phyloP scores from a whole-genome alignment of 92 coral and sea anemone genomes.

The Umimayanthus chanpuru region DNA sequence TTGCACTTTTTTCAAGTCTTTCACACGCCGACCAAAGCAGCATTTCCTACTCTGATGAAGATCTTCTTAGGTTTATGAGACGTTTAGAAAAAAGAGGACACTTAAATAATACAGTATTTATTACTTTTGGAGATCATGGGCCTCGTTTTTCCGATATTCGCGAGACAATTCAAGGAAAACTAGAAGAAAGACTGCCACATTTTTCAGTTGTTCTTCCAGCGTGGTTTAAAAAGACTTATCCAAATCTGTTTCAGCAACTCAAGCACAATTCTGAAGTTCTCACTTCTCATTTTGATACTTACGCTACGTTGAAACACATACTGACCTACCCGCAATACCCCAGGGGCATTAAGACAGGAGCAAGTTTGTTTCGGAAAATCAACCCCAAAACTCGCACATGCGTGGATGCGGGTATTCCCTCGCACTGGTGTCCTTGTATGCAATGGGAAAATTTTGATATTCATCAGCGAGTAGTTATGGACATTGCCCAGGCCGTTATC shows the following conservation, averaged over 20 bases:
- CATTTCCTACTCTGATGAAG: conserved; percentile 63
- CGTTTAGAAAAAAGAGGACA: conserved; percentile 53
- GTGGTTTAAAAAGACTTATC: conserved; percentile 74
- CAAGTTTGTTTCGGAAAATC: conserved; percentile 74
- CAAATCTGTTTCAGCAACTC: conserved; percentile 55
- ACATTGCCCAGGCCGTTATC: conserved; percentile 62
- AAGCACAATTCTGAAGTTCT: conserved; percentile 68
- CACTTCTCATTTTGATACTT: conserved; percentile 92
- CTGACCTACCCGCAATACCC: conserved; percentile 83
- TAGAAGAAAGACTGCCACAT: conserved; percentile 85
- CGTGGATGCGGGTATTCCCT: conserved; percentile 70
- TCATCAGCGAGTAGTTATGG: conserved; percentile 53
- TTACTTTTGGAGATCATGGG: conserved; percentile 87
- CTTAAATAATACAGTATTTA: conserved; percentile 63
- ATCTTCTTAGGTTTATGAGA: conserved; percentile 48
- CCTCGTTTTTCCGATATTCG: conserved; percentile 64
- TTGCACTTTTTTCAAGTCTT: conserved; percentile 57
- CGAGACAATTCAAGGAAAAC: conserved; percentile 78
- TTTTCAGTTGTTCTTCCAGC: conserved; percentile 73
- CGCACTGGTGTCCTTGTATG: conserved; percentile 93
- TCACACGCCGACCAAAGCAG: conserved; percentile 67
- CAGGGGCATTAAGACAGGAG: conserved; percentile 61
- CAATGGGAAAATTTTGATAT: conserved; percentile 74
- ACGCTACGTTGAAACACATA: conserved; percentile 81
- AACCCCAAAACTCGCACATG: conserved; percentile 74